Evolutionary conservation across 2,888 invertebrate species (phyloP).

Genomic region (Eilema depressum): DNA sequence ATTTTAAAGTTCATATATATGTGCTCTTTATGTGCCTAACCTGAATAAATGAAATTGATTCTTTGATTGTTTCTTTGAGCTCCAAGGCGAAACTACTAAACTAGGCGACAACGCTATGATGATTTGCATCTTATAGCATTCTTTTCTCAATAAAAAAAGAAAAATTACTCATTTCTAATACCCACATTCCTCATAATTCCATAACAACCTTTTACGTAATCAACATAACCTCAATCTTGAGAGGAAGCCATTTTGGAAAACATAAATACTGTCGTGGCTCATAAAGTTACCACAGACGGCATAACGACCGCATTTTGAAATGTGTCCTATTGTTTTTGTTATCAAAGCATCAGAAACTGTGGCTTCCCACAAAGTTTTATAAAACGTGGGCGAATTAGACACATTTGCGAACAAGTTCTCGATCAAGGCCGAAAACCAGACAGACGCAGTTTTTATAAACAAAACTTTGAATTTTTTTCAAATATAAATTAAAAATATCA

Average conservation of each 20-base stretch:
- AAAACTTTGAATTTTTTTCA: slow-evolving; percentile 5
- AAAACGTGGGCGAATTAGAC: slow-evolving; percentile 50
- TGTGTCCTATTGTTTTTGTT: slow-evolving; percentile 51
- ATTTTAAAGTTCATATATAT: too few species aligned
- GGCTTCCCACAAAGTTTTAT: slow-evolving; percentile 34
- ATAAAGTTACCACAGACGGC: slow-evolving; percentile 22
- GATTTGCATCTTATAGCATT: too few species aligned
- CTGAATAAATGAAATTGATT: too few species aligned
- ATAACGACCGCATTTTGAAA: slow-evolving; percentile 35
- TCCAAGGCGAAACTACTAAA: too few species aligned
- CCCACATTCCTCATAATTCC: not conserved
- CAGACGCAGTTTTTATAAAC: slow-evolving; percentile 20
- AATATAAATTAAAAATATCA: not conserved
- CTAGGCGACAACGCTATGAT: too few species aligned
- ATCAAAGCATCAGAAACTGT: slow-evolving; percentile 43
- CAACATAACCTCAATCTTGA: slow-evolving; percentile 25
- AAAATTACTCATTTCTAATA: not conserved
- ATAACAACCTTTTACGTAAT: slow-evolving; percentile 10
- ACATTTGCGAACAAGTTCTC: slow-evolving; percentile 50
- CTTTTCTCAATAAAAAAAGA: not conserved
- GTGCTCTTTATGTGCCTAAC: too few species aligned
- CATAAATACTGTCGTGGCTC: slow-evolving; percentile 21
- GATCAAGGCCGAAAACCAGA: slow-evolving; percentile 53
- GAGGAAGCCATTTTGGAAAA: slow-evolving; percentile 34
- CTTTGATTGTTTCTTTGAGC: too few species aligned